These are phyloP conservation scores for Thecocarcelia acutangulata DNA, from an alignment of 2,888 invertebrate genomes.

Conservation along the genomic window DNA sequence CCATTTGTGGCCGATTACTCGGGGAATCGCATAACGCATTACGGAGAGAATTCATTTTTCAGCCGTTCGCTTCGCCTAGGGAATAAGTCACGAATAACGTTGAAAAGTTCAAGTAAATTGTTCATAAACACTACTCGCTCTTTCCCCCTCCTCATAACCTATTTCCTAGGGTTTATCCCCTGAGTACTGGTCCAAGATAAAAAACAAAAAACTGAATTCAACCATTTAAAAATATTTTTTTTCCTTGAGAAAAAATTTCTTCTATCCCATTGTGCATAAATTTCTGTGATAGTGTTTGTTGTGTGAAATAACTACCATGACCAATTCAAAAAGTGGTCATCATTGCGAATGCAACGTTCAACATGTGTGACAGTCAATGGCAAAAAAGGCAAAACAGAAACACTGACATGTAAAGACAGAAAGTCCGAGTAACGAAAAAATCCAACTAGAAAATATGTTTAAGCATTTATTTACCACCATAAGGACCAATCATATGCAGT, in stretches of 20 bases:
- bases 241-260: not conserved
- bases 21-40: too few relatives aligned
- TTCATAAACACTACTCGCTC: too few relatives aligned
- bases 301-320: slow-evolving; percentile 43
- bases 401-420: not conserved
- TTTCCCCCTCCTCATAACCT: too few relatives aligned
- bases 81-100: too few relatives aligned
- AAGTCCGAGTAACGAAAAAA: slow-evolving; percentile 1
- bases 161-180: too few relatives aligned
- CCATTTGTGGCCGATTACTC: too few relatives aligned
- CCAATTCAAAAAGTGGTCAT: slow-evolving; percentile 41
- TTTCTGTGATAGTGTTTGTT: not conserved
- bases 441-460: slow-evolving; percentile 2
- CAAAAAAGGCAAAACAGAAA: slow-evolving; percentile 10
- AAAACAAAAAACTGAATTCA: too few relatives aligned
- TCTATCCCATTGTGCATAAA: not conserved
- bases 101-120: too few relatives aligned
- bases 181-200: too few relatives aligned
- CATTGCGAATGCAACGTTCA: not conserved
- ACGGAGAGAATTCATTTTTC: too few relatives aligned
- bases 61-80: too few relatives aligned
- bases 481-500: not conserved
- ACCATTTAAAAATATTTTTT: too few relatives aligned
- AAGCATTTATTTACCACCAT: not conserved
- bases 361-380: slow-evolving; percentile 40